These are phyloP conservation scores for Caerostris extrusa DNA, from an alignment of 1,140 invertebrate species.

Conservation along the genomic window DNA sequence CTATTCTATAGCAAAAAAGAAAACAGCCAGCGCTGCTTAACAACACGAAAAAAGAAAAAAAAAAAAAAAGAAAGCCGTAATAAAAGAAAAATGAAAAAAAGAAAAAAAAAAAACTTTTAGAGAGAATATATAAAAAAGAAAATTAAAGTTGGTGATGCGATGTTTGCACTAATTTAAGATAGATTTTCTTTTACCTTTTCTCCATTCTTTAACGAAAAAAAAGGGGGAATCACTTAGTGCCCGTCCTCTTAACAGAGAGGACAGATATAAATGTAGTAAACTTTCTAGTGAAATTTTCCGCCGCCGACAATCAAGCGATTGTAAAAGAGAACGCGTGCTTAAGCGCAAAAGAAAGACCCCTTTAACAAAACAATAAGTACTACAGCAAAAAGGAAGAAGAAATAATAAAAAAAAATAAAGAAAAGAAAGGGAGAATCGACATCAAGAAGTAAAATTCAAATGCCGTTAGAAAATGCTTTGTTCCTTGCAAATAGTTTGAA, in stretches of 20 bases:
- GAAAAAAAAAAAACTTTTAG: neutral
- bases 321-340: constrained; percentile 60
- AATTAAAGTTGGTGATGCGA: constrained; percentile 66
- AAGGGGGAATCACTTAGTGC: constrained; percentile 55
- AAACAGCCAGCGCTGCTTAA: neutral
- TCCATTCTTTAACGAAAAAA: constrained; percentile 49
- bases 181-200: constrained; percentile 72
- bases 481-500: constrained; percentile 74
- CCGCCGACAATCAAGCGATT: constrained; percentile 65
- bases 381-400: neutral
- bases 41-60: neutral
- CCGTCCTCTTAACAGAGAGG: constrained; percentile 3
- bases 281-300: constrained; percentile 58
- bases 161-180: constrained; percentile 69
- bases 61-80: neutral
- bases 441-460: constrained; percentile 58
- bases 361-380: constrained; percentile 73
- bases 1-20: neutral
- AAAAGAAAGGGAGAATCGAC: neutral
- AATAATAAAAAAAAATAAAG: constrained; percentile 19
- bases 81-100: neutral
- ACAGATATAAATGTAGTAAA: constrained; percentile 74
- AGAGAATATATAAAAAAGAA: constrained; percentile 47
- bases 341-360: constrained; percentile 63
- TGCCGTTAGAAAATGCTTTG: constrained; percentile 70